Percentiles rank a stretch among this genome's conserved stretches.
phyloP scores from a whole-genome alignment of 2,888 invertebrate genomes.

The Campoplex capitator region DNA sequence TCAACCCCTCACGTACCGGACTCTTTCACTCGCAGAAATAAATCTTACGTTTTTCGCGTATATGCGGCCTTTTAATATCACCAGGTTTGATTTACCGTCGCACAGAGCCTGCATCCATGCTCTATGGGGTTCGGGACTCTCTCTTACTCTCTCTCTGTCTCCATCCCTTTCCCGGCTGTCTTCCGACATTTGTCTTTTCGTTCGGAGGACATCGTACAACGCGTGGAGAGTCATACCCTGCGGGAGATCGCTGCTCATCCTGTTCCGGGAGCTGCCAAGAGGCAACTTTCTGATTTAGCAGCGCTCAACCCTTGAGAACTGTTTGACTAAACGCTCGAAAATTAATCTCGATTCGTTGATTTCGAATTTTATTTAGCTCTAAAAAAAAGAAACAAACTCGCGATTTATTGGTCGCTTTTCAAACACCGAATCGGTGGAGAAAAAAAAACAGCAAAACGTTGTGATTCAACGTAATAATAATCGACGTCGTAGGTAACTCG shows the following conservation, averaged over 20 bases:
- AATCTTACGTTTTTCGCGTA: slow-evolving; percentile 84
- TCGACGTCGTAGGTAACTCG: slow-evolving; percentile 30
- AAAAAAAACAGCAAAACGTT: neutral
- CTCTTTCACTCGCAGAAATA: slow-evolving; percentile 77
- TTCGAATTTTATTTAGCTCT: neutral
- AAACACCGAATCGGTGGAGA: neutral
- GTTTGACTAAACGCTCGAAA: slow-evolving; percentile 76
- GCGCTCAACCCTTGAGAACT: slow-evolving; percentile 68
- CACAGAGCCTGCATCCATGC: slow-evolving; percentile 79
- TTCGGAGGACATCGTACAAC: slow-evolving; percentile 69
- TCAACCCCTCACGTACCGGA: slow-evolving; percentile 42
- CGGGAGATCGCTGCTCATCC: slow-evolving; percentile 67
- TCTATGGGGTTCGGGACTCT: slow-evolving; percentile 23
- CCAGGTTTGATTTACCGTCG: slow-evolving; percentile 83
- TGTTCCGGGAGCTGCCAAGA: slow-evolving; percentile 69
- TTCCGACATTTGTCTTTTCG: slow-evolving; percentile 79
- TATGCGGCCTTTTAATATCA: slow-evolving; percentile 85
- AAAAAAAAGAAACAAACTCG: neutral
- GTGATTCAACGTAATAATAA: neutral
- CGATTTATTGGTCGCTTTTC: neutral
- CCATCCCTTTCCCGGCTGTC: slow-evolving; percentile 67
- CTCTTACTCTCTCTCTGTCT: slow-evolving; percentile 11
- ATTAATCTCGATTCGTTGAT: slow-evolving; percentile 10
- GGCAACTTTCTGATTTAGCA: slow-evolving; percentile 76
- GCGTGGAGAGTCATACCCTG: slow-evolving; percentile 70